These are phyloP conservation scores for Chymomyza fuscimana DNA, from an alignment of 2,888 invertebrate species.

Conservation along the genomic window DNA sequence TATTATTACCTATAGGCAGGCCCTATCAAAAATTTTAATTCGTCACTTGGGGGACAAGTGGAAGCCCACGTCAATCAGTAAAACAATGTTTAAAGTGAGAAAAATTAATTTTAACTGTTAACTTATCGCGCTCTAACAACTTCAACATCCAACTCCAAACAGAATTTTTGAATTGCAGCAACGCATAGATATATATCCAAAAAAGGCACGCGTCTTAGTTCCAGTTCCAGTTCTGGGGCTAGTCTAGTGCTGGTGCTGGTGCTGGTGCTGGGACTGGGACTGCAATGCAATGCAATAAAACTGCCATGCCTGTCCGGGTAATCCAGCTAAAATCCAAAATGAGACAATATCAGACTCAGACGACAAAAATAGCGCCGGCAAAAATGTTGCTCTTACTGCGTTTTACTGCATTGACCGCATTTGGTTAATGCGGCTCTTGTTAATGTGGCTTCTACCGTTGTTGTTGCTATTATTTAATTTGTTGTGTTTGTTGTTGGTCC, in stretches of 20 bases:
- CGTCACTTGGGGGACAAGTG: not conserved
- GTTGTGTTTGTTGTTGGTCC: conserved; percentile 21
- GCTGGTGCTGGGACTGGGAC: conserved; percentile 32
- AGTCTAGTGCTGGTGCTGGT: conserved; percentile 17
- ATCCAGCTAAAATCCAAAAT: conserved; percentile 57
- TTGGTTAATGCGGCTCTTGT: conserved; percentile 62
- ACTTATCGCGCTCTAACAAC: conserved; percentile 57
- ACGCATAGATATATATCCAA: conserved; percentile 47
- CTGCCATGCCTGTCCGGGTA: conserved; percentile 55
- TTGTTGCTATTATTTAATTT: conserved; percentile 21
- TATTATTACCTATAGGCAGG: too few relatives aligned
- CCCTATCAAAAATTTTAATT: not conserved
- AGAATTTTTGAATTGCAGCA: conserved; percentile 20
- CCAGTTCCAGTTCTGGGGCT: conserved; percentile 31
- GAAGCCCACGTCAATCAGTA: conserved; percentile 31
- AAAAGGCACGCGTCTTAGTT: conserved; percentile 52
- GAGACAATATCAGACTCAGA: conserved; percentile 71
- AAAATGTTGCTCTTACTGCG: conserved; percentile 73
- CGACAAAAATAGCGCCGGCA: conserved; percentile 38
- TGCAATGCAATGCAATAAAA: conserved; percentile 66
- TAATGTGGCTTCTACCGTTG: conserved; percentile 23
- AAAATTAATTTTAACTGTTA: conserved; percentile 79
- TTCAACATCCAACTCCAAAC: conserved; percentile 28
- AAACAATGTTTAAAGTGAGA: conserved; percentile 78
- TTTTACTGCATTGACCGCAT: conserved; percentile 71